Base-by-base conservation (phyloP, 2,888 invertebrate genomes). In the Notocelia uddmanniana region DNA sequence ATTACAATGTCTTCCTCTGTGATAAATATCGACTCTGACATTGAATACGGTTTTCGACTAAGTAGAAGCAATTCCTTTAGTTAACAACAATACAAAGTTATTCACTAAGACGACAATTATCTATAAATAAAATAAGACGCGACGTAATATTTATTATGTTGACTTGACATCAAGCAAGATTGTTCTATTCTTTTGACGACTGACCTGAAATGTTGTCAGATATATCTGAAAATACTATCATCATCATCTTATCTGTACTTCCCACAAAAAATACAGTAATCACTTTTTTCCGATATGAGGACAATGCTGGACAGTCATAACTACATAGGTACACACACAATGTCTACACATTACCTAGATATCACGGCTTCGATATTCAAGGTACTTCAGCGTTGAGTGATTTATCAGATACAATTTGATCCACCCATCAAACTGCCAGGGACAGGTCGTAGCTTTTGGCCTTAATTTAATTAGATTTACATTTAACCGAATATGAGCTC, bases 341-440 rank as follows among this genome's bases (percentile, higher is more conserved):
- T n/a, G n/a, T n/a, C n/a, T 31, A 58, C 19, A 26, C 41, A 59
- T 50, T 59, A 57, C 60, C 41, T 31, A 45, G 71, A 71, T 71
- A 66, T 60, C 31, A 54, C 13, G 50, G 50, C 37, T 58, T 15
- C 50, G 21, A 59, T 41, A 26, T 19, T 31, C 48, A 23, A 64
- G 34, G 54, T 59, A 71, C 70, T 71, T 59, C 31, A 66, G 3
- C 31, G 64, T 54, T 60, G 54, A 71, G 66, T 71, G 66, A 71
- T 71, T 66, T 71, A 71, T 71, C 66, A 54, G 71, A 66, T 67
- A 71, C 58, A 31, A 23, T 59, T 64, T 66, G 31, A 71, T 66
- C 67, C 62, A 62, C 37, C 67, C 50, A 60, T 67, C 48, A 57
- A 62, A 50, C 34, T 60, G 26, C 48, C 50, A n/a, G 37, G 19